A percentile compares a stretch with the other conserved stretches of the same genome.
phyloP scores from a whole-genome alignment of 64 coral and sea anemone genomes.

The Orbicella faveolata region DNA sequence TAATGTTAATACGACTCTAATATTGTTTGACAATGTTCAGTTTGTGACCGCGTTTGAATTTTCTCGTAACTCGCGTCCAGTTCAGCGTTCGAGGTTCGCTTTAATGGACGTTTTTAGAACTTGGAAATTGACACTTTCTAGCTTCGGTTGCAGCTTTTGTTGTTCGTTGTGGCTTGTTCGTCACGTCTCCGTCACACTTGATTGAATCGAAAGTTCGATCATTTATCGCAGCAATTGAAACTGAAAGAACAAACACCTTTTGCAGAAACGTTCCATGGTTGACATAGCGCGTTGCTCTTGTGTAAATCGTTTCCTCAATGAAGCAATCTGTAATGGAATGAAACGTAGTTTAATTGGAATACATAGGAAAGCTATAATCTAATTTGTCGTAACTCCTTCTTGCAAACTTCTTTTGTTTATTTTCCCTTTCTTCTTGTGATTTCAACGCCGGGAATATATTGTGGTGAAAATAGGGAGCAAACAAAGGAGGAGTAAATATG shows the following conservation, averaged over 20 bases:
- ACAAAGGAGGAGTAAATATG: neutral
- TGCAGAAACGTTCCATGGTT: neutral
- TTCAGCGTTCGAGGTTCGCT: neutral
- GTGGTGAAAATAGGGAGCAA: neutral
- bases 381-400: neutral
- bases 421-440: neutral
- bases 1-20: conserved; percentile 1
- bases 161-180: neutral
- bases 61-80: neutral
- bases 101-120: neutral
- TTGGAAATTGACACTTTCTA: neutral
- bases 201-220: conserved; percentile 16
- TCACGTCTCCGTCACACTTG: conserved; percentile 25
- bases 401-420: neutral
- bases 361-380: neutral
- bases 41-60: neutral
- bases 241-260: neutral
- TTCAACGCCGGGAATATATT: neutral
- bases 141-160: neutral
- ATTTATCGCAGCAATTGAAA: neutral
- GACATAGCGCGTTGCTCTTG: neutral
- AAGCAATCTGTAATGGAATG: too few species aligned
- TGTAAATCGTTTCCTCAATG: too few species aligned
- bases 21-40: neutral
- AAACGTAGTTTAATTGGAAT: neutral